Evolutionary conservation across 92 coral and sea anemone genomes (phyloP), one percentile per base, ranked within the genome.

Genomic region (Phymanthus crucifer): DNA sequence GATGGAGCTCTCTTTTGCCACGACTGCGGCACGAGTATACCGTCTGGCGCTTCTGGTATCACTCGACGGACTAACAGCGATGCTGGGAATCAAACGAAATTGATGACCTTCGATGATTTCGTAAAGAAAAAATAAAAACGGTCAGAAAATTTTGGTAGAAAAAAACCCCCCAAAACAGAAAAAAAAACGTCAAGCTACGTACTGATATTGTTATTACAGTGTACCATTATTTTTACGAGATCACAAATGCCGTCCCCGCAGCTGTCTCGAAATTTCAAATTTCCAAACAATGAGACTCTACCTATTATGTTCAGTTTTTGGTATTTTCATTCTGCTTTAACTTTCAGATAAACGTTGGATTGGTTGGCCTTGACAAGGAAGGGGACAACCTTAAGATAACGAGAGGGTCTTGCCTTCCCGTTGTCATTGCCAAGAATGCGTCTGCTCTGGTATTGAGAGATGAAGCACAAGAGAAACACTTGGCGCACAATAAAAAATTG

Each of bases 401-500:
- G 29, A 82, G 86, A 66, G 48, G 73, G 2, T 82, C 86, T 12
- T 19, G 64, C 32, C 74, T 74, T 74, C 86, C 86, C 3, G 24
- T 82, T 24, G 65, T 56, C 16, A 77, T 82, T 3, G 14, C 24
- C 36, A 73, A 65, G 70, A n/a, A 54, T 11, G 80, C 40, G 32
- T 32, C 79, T 34, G 43, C 24, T 13, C 11, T 27, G 8, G 17
- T 32, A 8, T 29, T 82, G 24, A 58, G 50, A 56, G 73, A 36
- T n/a, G 58, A 65, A 12, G 86, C 61, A 23, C 65, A 70, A 23
- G 27, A 66, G 34, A 82, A 82, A 75, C 86, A 82, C 45, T 78
- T 82, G 32, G 86, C 86, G 56, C 80, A 74, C 36, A 82, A 82
- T 68, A 74, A 74, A 38, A 74, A 82, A 3, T 78, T 74, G 40